A percentile compares a stretch with the other conserved stretches of the same genome.
Evolutionary conservation across 2,888 invertebrate species (phyloP).

Genomic region (Empis stercorea): DNA sequence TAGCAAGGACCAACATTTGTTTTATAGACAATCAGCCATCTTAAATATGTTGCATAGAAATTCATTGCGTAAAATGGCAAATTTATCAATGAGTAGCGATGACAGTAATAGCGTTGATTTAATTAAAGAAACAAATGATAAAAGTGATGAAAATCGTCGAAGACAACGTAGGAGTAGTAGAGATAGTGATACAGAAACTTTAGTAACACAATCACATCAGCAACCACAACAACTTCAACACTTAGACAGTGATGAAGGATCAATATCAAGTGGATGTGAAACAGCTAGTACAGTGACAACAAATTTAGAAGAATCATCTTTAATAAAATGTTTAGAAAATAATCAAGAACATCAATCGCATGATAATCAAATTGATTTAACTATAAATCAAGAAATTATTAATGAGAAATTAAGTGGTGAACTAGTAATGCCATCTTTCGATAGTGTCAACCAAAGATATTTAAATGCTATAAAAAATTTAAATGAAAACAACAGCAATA

Average conservation of each 20-base stretch:
- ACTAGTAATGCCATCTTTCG: too few relatives aligned
- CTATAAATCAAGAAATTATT: too few relatives aligned
- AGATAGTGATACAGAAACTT: conserved; percentile 2
- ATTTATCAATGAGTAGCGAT: conserved; percentile 22
- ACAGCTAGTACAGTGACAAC: conserved; percentile 59
- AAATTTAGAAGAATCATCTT: conserved; percentile 33
- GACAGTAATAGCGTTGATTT: conserved; percentile 21
- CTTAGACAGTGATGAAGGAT: conserved; percentile 58
- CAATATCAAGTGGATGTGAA: conserved; percentile 70
- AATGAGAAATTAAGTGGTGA: too few relatives aligned
- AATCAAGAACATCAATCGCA: conserved; percentile 12
- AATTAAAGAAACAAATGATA: conserved; percentile 9
- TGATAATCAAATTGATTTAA: too few relatives aligned
- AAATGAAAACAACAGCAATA: not conserved
- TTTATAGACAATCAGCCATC: conserved; percentile 31
- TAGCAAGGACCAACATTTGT: conserved; percentile 28
- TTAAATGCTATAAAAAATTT: too few relatives aligned
- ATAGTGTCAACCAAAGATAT: too few relatives aligned
- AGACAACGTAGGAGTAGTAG: conserved; percentile 10
- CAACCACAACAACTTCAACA: conserved; percentile 14
- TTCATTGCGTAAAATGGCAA: conserved; percentile 28
- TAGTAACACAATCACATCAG: conserved; percentile 11
- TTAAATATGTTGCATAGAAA: conserved; percentile 32
- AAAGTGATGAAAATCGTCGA: conserved; percentile 9
- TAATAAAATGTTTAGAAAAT: conserved; percentile 20